Conservation (phyloP, 1,140 invertebrate species). For the Heliothis subflexa region DNA sequence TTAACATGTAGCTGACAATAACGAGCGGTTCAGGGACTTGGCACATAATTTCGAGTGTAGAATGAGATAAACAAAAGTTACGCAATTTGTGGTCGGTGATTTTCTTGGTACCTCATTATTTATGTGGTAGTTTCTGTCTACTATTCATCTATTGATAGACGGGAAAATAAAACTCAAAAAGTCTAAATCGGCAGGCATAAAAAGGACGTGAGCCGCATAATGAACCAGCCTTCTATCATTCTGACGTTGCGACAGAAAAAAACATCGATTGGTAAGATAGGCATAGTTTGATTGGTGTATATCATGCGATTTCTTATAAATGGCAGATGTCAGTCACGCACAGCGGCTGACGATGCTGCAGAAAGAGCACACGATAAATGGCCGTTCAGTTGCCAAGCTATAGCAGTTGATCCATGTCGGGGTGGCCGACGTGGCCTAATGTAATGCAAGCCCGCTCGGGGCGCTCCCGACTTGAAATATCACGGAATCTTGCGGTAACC, state of each 20-base stretch:
- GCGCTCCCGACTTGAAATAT: slow-evolving; percentile 77
- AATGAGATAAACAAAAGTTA: not conserved
- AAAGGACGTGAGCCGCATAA: slow-evolving; percentile 12
- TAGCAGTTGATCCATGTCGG: slow-evolving; percentile 58
- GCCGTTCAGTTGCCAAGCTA: slow-evolving; percentile 54
- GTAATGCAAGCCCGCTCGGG: slow-evolving; percentile 65
- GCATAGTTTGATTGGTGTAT: slow-evolving; percentile 44
- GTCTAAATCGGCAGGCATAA: not conserved
- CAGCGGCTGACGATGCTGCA: slow-evolving; percentile 29
- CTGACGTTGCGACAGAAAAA: slow-evolving; percentile 26
- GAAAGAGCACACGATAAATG: slow-evolving; percentile 61
- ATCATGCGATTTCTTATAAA: slow-evolving; percentile 54
- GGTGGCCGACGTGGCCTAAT: slow-evolving; percentile 70
- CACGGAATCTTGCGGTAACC: slow-evolving; percentile 66
- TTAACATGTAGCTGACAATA: slow-evolving; percentile 12
- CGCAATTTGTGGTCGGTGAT: not conserved
- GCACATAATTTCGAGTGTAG: slow-evolving; percentile 15
- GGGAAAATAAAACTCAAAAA: not conserved
- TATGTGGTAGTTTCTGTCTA: not conserved
- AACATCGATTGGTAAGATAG: slow-evolving; percentile 5
- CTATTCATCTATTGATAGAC: not conserved
- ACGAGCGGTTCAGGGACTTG: slow-evolving; percentile 6
- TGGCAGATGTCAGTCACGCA: slow-evolving; percentile 52
- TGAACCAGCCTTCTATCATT: not conserved
- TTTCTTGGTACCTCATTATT: not conserved